Evolutionary conservation across 37 sponge, comb jelly and placozoan species (phyloP).

Genomic region (Trichoplax adhaerens): DNA sequence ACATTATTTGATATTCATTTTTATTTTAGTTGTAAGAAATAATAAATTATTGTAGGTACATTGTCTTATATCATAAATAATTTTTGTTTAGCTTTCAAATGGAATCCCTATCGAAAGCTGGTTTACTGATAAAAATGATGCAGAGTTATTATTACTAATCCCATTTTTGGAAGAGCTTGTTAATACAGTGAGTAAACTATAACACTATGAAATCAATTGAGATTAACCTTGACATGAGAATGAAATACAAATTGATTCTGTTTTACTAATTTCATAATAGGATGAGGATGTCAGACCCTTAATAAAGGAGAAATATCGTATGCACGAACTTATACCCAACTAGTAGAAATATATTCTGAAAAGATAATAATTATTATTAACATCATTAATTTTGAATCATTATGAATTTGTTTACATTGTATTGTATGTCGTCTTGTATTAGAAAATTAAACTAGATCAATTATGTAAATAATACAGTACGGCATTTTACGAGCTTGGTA

Average conservation of each 20-base stretch:
- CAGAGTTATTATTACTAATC: slow-evolving; percentile 58
- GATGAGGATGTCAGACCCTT: slow-evolving; percentile 81
- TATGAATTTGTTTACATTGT: too few relatives aligned
- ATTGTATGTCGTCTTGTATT: too few relatives aligned
- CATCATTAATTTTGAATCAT: too few relatives aligned
- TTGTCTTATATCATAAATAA: background rate
- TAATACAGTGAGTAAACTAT: slow-evolving; percentile 24
- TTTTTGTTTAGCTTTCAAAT: slow-evolving; percentile 53
- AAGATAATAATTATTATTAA: too few relatives aligned
- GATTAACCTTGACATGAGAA: background rate
- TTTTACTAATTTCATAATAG: background rate
- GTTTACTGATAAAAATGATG: slow-evolving; percentile 70
- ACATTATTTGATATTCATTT: background rate
- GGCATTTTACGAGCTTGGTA: too few relatives aligned
- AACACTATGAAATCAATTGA: background rate
- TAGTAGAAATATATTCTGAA: too few relatives aligned
- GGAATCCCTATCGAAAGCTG: slow-evolving; percentile 91
- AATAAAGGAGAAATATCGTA: slow-evolving; percentile 54
- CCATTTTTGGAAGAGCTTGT: slow-evolving; percentile 74
- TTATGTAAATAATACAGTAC: too few relatives aligned
- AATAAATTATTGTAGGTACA: background rate
- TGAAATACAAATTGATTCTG: background rate
- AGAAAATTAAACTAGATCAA: too few relatives aligned
- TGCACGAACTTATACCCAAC: slow-evolving; percentile 75
- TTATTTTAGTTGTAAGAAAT: background rate